Conservation (phyloP, 2,888 invertebrate species). For the Phaonia tiefii region DNA sequence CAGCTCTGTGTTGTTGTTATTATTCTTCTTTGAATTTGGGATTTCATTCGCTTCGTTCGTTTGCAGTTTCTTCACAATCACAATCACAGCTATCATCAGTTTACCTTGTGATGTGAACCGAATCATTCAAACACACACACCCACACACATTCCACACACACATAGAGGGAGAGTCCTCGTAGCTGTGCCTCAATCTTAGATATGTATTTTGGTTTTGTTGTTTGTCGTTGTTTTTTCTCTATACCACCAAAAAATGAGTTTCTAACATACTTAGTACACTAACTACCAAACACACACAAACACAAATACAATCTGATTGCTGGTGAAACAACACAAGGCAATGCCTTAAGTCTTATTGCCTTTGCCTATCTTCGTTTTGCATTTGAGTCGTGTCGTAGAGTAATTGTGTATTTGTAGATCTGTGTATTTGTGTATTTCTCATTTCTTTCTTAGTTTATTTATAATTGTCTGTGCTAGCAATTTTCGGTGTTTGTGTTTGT, state of each 20-base stretch:
- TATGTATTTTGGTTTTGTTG: too few relatives aligned
- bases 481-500: not conserved
- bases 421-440: conserved; percentile 12
- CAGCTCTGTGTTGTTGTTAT: not conserved
- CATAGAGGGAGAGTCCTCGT: too few relatives aligned
- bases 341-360: not conserved
- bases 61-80: conserved; percentile 4
- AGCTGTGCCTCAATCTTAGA: too few relatives aligned
- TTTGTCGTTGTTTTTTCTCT: too few relatives aligned
- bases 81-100: conserved; percentile 5
- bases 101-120: conserved; percentile 11
- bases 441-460: conserved; percentile 20
- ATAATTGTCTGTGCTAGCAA: conserved; percentile 34
- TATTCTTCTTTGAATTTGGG: not conserved
- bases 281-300: not conserved
- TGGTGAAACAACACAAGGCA: not conserved
- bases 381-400: not conserved
- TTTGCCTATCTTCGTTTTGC: not conserved
- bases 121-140: not conserved
- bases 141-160: not conserved
- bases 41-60: not conserved
- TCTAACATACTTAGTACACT: conserved; percentile 6
- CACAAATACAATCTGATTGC: not conserved
- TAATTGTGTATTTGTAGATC: not conserved
- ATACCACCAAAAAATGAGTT: conserved; percentile 13